phyloP scores from a whole-genome alignment of 2,888 invertebrate genomes.

The Ophioninae sp. region DNA sequence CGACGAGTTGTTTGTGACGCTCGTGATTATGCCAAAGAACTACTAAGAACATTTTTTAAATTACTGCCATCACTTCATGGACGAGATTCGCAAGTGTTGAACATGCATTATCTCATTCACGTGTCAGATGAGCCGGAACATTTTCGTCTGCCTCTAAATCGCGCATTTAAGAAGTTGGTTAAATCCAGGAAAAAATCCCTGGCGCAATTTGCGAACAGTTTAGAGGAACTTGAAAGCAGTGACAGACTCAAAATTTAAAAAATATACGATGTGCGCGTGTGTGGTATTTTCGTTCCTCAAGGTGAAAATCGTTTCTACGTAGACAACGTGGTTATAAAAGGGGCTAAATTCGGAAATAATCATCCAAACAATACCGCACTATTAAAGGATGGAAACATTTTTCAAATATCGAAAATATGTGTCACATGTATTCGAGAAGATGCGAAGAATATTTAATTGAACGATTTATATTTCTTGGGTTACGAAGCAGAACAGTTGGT shows the following conservation, averaged over 20 bases:
- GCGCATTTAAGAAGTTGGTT: constrained; percentile 48
- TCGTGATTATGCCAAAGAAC: constrained; percentile 45
- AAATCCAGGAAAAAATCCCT: constrained; percentile 50
- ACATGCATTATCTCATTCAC: constrained; percentile 59
- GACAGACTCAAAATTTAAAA: constrained; percentile 33
- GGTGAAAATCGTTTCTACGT: constrained; percentile 15
- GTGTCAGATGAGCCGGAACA: constrained; percentile 47
- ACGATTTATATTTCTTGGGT: constrained; percentile 33
- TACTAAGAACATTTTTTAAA: constrained; percentile 51
- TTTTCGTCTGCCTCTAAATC: constrained; percentile 45
- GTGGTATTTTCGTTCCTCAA: not conserved
- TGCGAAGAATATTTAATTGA: constrained; percentile 13
- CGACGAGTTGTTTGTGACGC: constrained; percentile 28
- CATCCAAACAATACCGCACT: constrained; percentile 46
- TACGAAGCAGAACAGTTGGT: constrained; percentile 18
- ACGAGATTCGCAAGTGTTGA: constrained; percentile 51
- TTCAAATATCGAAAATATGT: constrained; percentile 39
- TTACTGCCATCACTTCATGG: constrained; percentile 53
- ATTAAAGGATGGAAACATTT: constrained; percentile 44
- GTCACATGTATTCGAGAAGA: constrained; percentile 9
- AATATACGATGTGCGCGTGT: constrained; percentile 17
- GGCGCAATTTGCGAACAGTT: constrained; percentile 58
- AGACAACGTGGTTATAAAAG: constrained; percentile 40
- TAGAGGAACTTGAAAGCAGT: constrained; percentile 49
- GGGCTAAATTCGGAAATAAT: constrained; percentile 34